Base-by-base conservation (phyloP, 2,888 invertebrate genomes). In the Notodonta dromedarius region DNA sequence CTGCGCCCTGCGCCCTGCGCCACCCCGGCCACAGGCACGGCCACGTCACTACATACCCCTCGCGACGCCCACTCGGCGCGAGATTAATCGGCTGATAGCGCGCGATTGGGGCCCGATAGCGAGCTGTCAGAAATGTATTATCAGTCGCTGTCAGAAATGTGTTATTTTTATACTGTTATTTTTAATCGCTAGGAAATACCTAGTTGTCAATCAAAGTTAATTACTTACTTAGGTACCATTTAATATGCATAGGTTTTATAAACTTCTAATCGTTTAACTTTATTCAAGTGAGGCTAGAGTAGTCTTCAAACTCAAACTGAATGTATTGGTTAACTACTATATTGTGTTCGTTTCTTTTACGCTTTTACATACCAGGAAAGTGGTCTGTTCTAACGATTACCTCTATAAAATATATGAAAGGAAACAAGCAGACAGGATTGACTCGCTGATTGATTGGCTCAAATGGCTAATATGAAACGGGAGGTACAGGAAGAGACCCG, bases 361-460 rank as follows among this genome's bases (percentile, higher is more conserved):
- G 24, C 35, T 4, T 35, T 7, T 6, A 35, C 35, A 6, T 13
- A n/a, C n/a, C 11, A 9, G 9, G 2, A 42, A 42, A n/a, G 46
- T n/a, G 46, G 46, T 13, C n/a, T 4, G n/a, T 5, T 2, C 13
- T 46, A 46, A 46, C 46, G n/a, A 13, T 5, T n/a, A 13, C n/a
- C 13, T 46, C 13, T n/a, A 46, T 46, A 13, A 46, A 46, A 50
- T 48, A 0, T 50, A 50, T 50, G 16, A 50, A 50, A 50, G 2
- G 16, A 50, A 50, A 16, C n/a, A 48, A n/a, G 48, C 14, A 14
- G 48, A 50, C 9, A 50, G 16, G 16, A 46, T 16, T 46, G 62
- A 52, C 59, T 62, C 52, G 61, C 61, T 59, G 70, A 70, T 70
- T 70, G 61, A 73, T 71, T 71, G 67, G 73, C 58, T 65, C 65